phyloP scores from a whole-genome alignment of 53 echinoderm and acorn worm genomes.

The Astropecten irregularis region DNA sequence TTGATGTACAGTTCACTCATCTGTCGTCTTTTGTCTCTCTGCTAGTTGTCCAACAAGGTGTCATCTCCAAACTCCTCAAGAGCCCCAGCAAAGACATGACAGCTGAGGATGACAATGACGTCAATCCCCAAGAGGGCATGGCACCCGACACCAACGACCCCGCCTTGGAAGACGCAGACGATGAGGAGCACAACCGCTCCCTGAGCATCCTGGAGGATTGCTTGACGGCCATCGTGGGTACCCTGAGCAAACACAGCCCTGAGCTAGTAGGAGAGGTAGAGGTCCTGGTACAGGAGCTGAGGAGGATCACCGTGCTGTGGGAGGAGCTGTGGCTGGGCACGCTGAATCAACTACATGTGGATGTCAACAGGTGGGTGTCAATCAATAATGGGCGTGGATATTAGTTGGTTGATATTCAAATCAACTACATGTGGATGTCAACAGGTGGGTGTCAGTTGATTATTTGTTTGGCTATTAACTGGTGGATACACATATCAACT shows the following conservation, averaged over 20 bases:
- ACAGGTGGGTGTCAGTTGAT: constrained; percentile 63
- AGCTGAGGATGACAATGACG: background rate
- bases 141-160: background rate
- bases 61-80: constrained; percentile 74
- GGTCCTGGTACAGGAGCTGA: constrained; percentile 83
- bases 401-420: background rate
- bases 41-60: constrained; percentile 56
- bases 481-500: background rate
- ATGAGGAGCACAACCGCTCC: constrained; percentile 83
- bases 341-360: constrained; percentile 86
- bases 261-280: constrained; percentile 77
- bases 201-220: constrained; percentile 92
- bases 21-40: too few relatives aligned
- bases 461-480: too few relatives aligned
- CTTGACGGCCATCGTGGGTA: constrained; percentile 76
- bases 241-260: constrained; percentile 80
- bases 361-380: constrained; percentile 79
- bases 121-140: background rate
- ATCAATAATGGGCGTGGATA: background rate
- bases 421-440: constrained; percentile 76
- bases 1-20: too few relatives aligned
- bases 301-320: constrained; percentile 92
- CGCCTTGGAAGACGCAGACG: constrained; percentile 40
- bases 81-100: constrained; percentile 66
- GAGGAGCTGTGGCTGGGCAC: constrained; percentile 99